Evolutionary conservation across 2,797 vertebrate species (phyloP), one percentile per base, ranked within the genome.

Genomic region (Leptatherina wallacei): DNA sequence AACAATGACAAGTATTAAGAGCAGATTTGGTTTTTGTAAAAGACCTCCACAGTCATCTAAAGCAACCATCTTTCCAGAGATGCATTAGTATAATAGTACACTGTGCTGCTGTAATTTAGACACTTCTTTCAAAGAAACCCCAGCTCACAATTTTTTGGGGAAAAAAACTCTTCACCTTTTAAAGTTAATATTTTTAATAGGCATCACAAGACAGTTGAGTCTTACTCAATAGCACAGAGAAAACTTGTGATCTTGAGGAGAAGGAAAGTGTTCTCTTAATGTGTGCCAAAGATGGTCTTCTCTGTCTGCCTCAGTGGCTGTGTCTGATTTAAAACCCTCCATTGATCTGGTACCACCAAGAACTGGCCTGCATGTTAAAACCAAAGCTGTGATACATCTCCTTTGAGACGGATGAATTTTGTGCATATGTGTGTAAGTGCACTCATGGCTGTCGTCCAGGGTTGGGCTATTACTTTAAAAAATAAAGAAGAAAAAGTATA

Each of bases 341-440:
- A 88, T 85, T 91, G 91, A 93, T 93, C 83, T 89, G 87, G 90
- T 90, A 88, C 84, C 84, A 90, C 85, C 86, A 88, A 87, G 89
- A 92, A 91, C 71, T 88, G 83, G 85, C 81, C 87, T 84, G 85
- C 82, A 85, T 90, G 86, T 88, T 88, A 89, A 92, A 47, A 86
- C 87, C 51, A 49, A 83, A 64, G 83, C 77, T 76, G 78, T 13
- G 73, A 77, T 84, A 72, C 72, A 71, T 75, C 82, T 80, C 74
- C 77, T 77, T 4, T 11, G 83, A 86, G 81, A 79, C 13, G 6
- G 65, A 61, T 51, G 33, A 67, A 55, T 80, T 73, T 67, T 75
- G 79, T 69, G 65, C 68, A 66, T 62, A 56, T 61, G 70, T 74
- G 54, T 78, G 18, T 79, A 51, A 62, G 69, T 22, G 61, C 47